A percentile compares a stretch with the other conserved stretches of the same genome.
Conservation (phyloP, 2,888 invertebrate genomes). For the Pseudeuparius sepicola region DNA sequence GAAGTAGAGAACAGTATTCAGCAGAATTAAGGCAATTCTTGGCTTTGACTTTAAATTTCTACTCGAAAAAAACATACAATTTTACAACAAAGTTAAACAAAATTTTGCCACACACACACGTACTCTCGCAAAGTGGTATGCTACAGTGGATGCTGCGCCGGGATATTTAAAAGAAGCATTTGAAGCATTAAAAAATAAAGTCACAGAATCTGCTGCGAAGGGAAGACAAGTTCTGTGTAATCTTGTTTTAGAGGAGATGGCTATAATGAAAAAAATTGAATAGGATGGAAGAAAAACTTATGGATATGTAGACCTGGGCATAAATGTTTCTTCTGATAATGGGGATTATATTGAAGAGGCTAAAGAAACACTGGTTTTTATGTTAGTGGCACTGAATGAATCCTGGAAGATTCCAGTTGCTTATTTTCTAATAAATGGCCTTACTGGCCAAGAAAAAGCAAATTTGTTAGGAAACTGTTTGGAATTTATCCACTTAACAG, state of each 20-base stretch:
- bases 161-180: slow-evolving; percentile 23
- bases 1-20: slow-evolving; percentile 12
- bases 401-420: slow-evolving; percentile 16
- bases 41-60: too few species aligned
- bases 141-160: slow-evolving; percentile 20
- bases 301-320: slow-evolving; percentile 21
- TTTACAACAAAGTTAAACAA: slow-evolving; percentile 15
- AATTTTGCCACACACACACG: slow-evolving; percentile 15
- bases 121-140: slow-evolving; percentile 21
- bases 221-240: slow-evolving; percentile 13
- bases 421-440: slow-evolving; percentile 13
- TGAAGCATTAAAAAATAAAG: slow-evolving; percentile 17
- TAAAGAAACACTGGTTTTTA: slow-evolving; percentile 15
- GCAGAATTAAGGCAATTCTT: slow-evolving; percentile 18
- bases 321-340: slow-evolving; percentile 13
- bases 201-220: neutral
- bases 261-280: slow-evolving; percentile 20
- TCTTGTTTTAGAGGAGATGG: slow-evolving; percentile 23
- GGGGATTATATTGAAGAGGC: slow-evolving; percentile 14
- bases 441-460: slow-evolving; percentile 14
- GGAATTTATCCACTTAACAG: slow-evolving; percentile 14
- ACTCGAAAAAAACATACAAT: too few species aligned
- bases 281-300: slow-evolving; percentile 3
- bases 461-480: slow-evolving; percentile 15
- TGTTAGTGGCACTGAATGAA: slow-evolving; percentile 12